phyloP scores from a whole-genome alignment of 2,797 vertebrate species.

The Myoxocephalus aenaeus region DNA sequence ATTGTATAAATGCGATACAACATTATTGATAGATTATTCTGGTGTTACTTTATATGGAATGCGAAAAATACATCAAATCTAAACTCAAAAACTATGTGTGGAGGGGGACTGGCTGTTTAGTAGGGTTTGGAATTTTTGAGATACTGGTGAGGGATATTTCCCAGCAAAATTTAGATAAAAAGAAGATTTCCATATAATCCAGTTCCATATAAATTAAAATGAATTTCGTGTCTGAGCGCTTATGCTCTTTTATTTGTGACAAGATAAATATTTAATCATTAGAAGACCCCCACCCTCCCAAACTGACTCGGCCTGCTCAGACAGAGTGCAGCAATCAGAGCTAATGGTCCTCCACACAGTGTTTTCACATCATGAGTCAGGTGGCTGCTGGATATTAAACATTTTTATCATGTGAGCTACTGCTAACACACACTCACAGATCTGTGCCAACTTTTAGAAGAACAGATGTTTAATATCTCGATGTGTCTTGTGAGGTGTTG shows the following conservation, averaged over 20 bases:
- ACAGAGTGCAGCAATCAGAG: conserved; percentile 38
- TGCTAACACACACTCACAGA: not conserved
- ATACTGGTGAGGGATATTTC: not conserved
- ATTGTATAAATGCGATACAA: not conserved
- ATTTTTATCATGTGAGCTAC: conserved; percentile 56
- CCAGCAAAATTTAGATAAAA: not conserved
- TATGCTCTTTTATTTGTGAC: not conserved
- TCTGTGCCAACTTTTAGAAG: conserved; percentile 22
- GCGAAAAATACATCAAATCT: not conserved
- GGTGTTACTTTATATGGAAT: not conserved
- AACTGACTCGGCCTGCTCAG: conserved; percentile 11
- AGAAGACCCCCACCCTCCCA: not conserved
- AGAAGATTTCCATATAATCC: not conserved
- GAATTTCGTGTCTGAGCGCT: not conserved
- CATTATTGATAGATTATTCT: not conserved
- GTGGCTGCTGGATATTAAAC: conserved; percentile 61
- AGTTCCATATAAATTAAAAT: not conserved
- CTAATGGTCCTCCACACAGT: conserved; percentile 49
- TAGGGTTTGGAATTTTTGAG: not conserved
- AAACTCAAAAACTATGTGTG: not conserved
- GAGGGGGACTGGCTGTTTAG: not conserved
- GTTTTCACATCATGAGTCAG: conserved; percentile 48
- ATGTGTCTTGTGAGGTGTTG: not conserved
- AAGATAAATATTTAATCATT: conserved; percentile 18
- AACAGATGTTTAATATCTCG: conserved; percentile 29